These are phyloP conservation scores for Aegotheles bennettii DNA, from an alignment of 2,113 vertebrate species.

Conservation along the genomic window DNA sequence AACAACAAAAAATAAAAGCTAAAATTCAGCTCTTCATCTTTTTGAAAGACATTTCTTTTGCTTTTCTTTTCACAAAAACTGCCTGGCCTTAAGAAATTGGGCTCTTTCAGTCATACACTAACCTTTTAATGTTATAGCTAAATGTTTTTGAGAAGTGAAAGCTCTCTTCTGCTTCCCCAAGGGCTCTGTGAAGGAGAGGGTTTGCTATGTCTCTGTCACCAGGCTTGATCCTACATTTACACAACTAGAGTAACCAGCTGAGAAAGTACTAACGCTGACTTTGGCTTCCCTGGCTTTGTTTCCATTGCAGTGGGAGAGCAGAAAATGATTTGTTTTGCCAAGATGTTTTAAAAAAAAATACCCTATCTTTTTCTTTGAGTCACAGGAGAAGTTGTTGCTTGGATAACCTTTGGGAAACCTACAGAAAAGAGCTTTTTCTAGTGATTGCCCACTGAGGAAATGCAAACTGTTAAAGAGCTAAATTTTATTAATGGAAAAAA, in stretches of 20 bases:
- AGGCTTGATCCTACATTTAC: not conserved
- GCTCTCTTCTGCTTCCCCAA: not conserved
- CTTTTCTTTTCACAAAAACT: not conserved
- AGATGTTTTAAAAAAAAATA: not conserved
- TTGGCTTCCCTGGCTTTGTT: not conserved
- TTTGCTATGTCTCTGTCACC: not conserved
- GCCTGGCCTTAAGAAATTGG: not conserved
- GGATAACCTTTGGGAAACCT: conserved; percentile 57
- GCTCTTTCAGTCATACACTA: not conserved
- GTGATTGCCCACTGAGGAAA: conserved; percentile 64
- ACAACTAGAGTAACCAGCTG: not conserved
- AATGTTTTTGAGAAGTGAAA: not conserved
- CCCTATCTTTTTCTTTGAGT: not conserved
- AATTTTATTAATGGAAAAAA: conserved; percentile 71
- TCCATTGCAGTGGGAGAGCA: not conserved
- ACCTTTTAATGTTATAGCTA: not conserved
- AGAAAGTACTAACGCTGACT: not conserved
- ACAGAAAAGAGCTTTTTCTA: conserved; percentile 45
- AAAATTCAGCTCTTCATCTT: not conserved
- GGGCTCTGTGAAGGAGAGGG: not conserved
- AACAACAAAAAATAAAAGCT: not conserved
- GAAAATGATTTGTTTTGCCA: not conserved
- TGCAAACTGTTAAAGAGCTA: conserved; percentile 64
- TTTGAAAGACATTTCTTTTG: not conserved
- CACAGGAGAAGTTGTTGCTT: conserved; percentile 20